Base-by-base conservation (phyloP, 2,797 vertebrate species). In the Odontamblyopus rebecca region DNA sequence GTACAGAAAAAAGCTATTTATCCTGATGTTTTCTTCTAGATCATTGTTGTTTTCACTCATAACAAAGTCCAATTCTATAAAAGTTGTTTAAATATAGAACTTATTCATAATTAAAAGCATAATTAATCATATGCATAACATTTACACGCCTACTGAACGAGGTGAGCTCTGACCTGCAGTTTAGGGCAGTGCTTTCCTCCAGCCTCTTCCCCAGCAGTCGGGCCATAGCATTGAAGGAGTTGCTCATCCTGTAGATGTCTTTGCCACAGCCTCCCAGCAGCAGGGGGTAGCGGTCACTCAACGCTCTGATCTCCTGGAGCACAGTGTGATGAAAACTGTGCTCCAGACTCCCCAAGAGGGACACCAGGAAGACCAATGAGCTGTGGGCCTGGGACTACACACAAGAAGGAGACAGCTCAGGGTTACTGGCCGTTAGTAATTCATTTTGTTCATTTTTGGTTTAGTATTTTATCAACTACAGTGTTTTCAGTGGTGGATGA, bases 181-280 rank as follows among this genome's bases (percentile, higher is more conserved):
- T 57, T 0, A 80, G 2, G 0, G 48, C 2, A 0, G 63, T 29
- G 74, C 81, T 72, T 0, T 85, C 73, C 77, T 95, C 95, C 26
- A 99, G 93, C 19, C 93, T 94, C 35, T 72, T 89, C 41, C 84
- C 82, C 0, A 99, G 93, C 67, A 97, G 93, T 53, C 89, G 90
- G 77, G 96, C 95, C n/a, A 97, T 95, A 64, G 96, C 92, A 0
- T 84, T 93, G 90, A 98, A 98, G n/a, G 96, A 98, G 93, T 97
- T 98, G 91, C 97, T 99, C 94, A 96, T 97, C 76, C 96, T 93
- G 85, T 97, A 98, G 81, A 98, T 93, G 67, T 98, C 96, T 86
- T 96, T 96, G 71, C 94, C 93, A 29, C 94, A 94, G 48, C 91
- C 82, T 1, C 96, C 95, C 85, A 98, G 80, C 56, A 98, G 88